Evolutionary conservation across 2,888 invertebrate species (phyloP).

Genomic region (Invenusta paracnida): DNA sequence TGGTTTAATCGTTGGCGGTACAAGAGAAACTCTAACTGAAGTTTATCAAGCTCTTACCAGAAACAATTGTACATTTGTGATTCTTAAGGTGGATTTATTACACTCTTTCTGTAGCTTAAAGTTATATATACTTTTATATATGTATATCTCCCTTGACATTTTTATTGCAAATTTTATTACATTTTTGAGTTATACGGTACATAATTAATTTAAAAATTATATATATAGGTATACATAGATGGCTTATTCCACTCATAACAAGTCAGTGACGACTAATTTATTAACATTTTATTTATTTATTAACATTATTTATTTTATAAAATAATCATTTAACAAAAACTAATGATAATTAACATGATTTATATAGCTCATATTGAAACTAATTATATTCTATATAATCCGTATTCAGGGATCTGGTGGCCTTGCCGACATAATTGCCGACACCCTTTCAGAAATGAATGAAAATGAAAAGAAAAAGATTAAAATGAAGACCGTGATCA

Average conservation of each 20-base stretch:
- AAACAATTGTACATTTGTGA: neutral
- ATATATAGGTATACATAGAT: neutral
- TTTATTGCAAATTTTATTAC: no score
- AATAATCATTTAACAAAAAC: no score
- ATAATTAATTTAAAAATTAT: neutral
- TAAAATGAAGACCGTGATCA: slow-evolving; percentile 19
- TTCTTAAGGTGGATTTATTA: neutral
- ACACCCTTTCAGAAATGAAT: slow-evolving; percentile 12
- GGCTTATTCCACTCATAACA: no score
- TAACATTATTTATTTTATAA: no score
- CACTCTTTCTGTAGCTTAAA: neutral
- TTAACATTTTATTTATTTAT: no score
- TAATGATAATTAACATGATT: no score
- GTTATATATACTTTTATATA: no score
- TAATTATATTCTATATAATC: no score
- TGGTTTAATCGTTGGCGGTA: neutral
- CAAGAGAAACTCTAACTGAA: neutral
- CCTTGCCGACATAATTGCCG: slow-evolving; percentile 37
- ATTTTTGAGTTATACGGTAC: neutral
- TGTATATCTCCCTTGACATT: no score
- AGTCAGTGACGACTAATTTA: no score
- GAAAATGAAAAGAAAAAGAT: slow-evolving; percentile 31
- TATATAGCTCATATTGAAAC: no score
- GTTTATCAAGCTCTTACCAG: neutral
- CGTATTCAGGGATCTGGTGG: slow-evolving; percentile 42